Conservation (phyloP, 2,797 vertebrate genomes). For the Basileuterus tristriatus region DNA sequence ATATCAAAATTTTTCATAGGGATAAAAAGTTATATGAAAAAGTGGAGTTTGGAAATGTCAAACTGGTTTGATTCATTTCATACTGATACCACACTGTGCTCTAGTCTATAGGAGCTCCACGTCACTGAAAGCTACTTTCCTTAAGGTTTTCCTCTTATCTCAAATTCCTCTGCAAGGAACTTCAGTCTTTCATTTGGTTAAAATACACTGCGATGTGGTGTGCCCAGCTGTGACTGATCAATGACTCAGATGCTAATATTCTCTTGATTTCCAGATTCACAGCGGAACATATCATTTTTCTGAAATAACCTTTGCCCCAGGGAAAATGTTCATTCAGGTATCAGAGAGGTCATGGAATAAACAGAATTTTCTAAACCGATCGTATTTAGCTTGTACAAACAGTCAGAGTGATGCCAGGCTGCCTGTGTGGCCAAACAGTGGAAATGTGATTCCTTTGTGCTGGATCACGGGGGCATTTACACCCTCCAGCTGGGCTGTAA, state of each 20-base stretch:
- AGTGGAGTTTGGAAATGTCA: not conserved
- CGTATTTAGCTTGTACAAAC: not conserved
- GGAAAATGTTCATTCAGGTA: not conserved
- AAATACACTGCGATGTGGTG: not conserved
- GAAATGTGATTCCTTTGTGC: not conserved
- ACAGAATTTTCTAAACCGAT: not conserved
- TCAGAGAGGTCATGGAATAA: not conserved
- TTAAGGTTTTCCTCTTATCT: not conserved
- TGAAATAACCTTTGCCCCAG: not conserved
- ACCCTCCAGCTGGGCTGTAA: not conserved
- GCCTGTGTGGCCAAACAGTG: not conserved
- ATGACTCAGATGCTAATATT: not conserved
- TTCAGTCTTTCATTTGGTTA: not conserved
- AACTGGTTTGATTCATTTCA: not conserved
- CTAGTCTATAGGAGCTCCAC: not conserved
- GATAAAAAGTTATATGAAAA: slow-evolving; percentile 14
- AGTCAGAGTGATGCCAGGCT: not conserved
- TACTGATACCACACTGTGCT: not conserved
- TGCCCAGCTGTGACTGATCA: not conserved
- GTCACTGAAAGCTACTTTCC: not conserved
- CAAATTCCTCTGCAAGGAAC: not conserved
- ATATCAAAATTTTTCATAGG: not conserved
- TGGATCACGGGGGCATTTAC: not conserved
- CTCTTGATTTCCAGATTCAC: not conserved
- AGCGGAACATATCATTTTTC: not conserved